A percentile compares a stretch with the other conserved stretches of the same genome.
Evolutionary conservation across 2,797 vertebrate species (phyloP).

Genomic region (Aldrovandia affinis): DNA sequence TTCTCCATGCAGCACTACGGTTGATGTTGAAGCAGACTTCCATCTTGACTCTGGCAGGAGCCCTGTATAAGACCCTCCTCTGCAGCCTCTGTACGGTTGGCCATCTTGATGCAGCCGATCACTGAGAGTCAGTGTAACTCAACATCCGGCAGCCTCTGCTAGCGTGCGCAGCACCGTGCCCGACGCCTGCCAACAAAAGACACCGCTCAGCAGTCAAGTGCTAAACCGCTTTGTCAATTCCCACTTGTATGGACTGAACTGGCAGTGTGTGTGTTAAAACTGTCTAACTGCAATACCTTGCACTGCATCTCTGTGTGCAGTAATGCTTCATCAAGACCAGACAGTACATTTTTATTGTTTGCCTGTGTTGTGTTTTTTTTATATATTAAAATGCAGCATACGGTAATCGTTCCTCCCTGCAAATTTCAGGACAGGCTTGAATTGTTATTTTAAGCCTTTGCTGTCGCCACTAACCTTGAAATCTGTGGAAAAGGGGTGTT

Average conservation of each 20-base stretch:
- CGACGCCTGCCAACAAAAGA: background rate
- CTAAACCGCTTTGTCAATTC: background rate
- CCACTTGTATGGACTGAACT: background rate
- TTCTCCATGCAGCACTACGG: background rate
- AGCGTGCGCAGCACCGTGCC: background rate
- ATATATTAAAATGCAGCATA: background rate
- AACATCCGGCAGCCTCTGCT: background rate
- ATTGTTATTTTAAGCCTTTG: too few relatives aligned
- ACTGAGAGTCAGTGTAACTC: background rate
- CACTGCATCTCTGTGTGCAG: background rate
- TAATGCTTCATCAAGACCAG: background rate
- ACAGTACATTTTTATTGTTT: background rate
- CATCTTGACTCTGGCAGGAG: background rate
- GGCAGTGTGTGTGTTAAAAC: background rate
- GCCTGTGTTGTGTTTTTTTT: background rate
- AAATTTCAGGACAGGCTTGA: background rate
- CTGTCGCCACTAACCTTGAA: background rate
- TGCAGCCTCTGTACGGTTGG: background rate
- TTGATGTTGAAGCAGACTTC: background rate
- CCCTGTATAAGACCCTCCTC: background rate
- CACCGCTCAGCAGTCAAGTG: background rate
- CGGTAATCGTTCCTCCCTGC: background rate
- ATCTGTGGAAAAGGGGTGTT: background rate
- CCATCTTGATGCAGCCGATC: slow-evolving; percentile 5
- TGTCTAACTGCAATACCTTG: background rate